A percentile compares a stretch with the other conserved stretches of the same genome.
Evolutionary conservation across 2,797 vertebrate species (phyloP).

Genomic region (Crocidura indochinensis): DNA sequence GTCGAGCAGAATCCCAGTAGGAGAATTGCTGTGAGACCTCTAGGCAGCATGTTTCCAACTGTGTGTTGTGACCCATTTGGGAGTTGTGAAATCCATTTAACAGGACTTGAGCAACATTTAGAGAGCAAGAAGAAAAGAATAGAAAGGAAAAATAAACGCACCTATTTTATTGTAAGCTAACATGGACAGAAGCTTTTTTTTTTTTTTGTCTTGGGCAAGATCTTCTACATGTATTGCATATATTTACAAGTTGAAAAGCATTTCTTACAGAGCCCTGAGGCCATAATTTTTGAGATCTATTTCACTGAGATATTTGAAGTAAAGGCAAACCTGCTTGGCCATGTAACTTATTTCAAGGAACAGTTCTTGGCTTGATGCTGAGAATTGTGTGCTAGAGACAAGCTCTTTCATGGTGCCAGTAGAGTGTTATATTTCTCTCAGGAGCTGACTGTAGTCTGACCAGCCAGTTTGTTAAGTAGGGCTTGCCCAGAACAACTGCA

Average conservation of each 20-base stretch:
- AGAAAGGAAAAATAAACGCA: conserved; percentile 18
- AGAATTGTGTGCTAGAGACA: neutral
- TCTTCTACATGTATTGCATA: neutral
- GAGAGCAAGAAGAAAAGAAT: neutral
- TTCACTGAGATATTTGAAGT: conserved; percentile 28
- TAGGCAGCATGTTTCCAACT: conserved; percentile 39
- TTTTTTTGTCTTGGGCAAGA: conserved; percentile 28
- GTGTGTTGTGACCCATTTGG: conserved; percentile 59
- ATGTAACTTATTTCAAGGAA: conserved; percentile 40
- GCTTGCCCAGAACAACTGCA: accelerated
- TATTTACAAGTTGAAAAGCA: conserved; percentile 54
- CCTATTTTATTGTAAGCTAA: neutral
- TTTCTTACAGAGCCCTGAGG: neutral
- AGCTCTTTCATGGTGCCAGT: accelerated
- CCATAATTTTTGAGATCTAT: neutral
- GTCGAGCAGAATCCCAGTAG: conserved; percentile 46
- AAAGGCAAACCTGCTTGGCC: neutral
- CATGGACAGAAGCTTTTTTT: conserved; percentile 11
- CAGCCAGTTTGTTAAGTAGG: neutral
- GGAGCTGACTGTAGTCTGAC: neutral
- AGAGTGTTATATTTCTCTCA: accelerated
- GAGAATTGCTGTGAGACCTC: conserved; percentile 29
- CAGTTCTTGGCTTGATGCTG: neutral
- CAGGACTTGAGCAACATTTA: conserved; percentile 23
- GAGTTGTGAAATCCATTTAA: conserved; percentile 67